A percentile compares a stretch with the other conserved stretches of the same genome.
phyloP scores from a whole-genome alignment of 2,113 vertebrate species.

The Mixornis gularis region DNA sequence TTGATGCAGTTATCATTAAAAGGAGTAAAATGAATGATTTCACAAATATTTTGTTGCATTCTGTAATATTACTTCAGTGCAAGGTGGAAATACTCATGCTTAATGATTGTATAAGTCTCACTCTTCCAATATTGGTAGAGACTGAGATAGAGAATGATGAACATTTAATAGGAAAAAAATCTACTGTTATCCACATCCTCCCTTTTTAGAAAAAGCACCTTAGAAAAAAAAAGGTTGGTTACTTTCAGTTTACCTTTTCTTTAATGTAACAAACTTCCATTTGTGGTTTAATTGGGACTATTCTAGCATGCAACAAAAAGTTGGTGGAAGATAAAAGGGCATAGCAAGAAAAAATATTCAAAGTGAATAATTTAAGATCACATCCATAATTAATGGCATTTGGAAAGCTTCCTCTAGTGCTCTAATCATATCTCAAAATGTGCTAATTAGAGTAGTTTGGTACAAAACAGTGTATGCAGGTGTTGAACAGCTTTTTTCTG shows the following conservation, averaged over 20 bases:
- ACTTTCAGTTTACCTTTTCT: conserved; percentile 66
- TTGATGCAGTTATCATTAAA: background rate
- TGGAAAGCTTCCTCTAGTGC: conserved; percentile 67
- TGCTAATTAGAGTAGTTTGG: conserved; percentile 73
- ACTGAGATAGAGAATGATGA: background rate
- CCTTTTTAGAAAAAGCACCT: background rate
- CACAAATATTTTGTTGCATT: background rate
- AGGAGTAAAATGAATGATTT: background rate
- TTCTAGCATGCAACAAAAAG: conserved; percentile 66
- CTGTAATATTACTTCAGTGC: background rate
- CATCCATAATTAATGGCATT: conserved; percentile 76
- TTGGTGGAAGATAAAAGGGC: conserved; percentile 68
- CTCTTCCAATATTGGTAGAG: background rate
- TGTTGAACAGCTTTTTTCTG: conserved; percentile 50
- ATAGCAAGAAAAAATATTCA: conserved; percentile 65
- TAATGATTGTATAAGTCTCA: background rate
- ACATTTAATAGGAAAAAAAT: background rate
- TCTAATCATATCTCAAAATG: conserved; percentile 68
- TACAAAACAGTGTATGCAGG: conserved; percentile 64
- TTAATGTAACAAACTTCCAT: conserved; percentile 48
- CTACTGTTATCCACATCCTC: background rate
- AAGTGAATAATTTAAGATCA: conserved; percentile 78
- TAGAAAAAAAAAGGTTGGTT: background rate
- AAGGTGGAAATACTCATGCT: background rate
- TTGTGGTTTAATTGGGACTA: conserved; percentile 62